A percentile compares a stretch with the other conserved stretches of the same genome.
phyloP scores from a whole-genome alignment of 2,888 invertebrate genomes.

The Campoplex capitator region DNA sequence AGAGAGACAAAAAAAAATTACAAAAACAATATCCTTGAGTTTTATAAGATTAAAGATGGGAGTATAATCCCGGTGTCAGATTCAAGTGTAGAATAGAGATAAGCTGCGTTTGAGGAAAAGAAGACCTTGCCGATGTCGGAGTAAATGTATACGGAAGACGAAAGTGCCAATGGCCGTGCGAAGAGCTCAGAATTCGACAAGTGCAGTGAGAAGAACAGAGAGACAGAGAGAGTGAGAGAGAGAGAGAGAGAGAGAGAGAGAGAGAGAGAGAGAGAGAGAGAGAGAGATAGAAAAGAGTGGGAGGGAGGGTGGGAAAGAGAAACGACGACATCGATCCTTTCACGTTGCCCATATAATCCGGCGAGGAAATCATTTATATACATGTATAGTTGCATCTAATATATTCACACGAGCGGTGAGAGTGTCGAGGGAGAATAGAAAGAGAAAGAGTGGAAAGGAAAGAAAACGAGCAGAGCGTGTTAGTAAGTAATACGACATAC shows the following conservation, averaged over 20 bases:
- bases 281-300: not conserved
- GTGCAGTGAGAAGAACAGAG: slow-evolving; percentile 33
- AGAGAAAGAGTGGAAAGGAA: slow-evolving; percentile 22
- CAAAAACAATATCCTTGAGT: not conserved
- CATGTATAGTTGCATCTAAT: slow-evolving; percentile 35
- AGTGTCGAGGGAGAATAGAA: slow-evolving; percentile 20
- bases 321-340: slow-evolving; percentile 59
- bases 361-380: slow-evolving; percentile 15
- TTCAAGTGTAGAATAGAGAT: slow-evolving; percentile 5
- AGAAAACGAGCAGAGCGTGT: slow-evolving; percentile 43
- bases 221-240: not conserved
- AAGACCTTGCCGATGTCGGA: slow-evolving; percentile 14
- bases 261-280: not conserved
- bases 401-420: slow-evolving; percentile 22
- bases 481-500: slow-evolving; percentile 45
- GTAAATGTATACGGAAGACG: not conserved
- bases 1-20: not conserved
- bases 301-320: slow-evolving; percentile 18
- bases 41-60: not conserved
- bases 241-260: not conserved
- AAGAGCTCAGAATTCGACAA: slow-evolving; percentile 36
- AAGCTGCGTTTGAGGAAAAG: slow-evolving; percentile 8
- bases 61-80: not conserved
- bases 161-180: slow-evolving; percentile 14
- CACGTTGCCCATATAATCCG: slow-evolving; percentile 50